These are phyloP conservation scores for Psylliodes chrysocephalus DNA, from an alignment of 2,888 invertebrate species.

Conservation along the genomic window DNA sequence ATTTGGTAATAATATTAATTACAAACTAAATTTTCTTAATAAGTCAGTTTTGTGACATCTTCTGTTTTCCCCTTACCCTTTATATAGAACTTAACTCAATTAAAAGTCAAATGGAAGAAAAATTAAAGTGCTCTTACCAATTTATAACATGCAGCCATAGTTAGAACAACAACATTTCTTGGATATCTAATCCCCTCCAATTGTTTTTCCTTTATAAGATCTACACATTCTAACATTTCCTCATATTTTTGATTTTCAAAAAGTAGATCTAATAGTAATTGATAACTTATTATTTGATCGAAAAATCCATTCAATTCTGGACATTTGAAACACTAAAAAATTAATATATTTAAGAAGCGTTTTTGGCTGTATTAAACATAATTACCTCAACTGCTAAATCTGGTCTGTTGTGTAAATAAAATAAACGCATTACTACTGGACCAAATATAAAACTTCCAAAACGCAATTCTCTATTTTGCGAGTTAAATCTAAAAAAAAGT, in stretches of 20 bases:
- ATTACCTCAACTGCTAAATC: constrained; percentile 69
- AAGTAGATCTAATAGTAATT: constrained; percentile 77
- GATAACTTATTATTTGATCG: constrained; percentile 75
- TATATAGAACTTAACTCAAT: too few species aligned
- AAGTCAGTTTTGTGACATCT: too few species aligned
- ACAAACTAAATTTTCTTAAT: too few species aligned
- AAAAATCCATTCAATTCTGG: constrained; percentile 74
- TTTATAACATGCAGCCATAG: constrained; percentile 79
- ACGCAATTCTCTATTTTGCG: constrained; percentile 75
- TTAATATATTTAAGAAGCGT: constrained; percentile 23
- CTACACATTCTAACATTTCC: constrained; percentile 73
- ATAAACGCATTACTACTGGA: constrained; percentile 84
- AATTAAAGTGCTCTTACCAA: too few species aligned
- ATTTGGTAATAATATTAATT: too few species aligned
- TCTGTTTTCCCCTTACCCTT: too few species aligned
- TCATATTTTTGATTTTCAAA: constrained; percentile 75
- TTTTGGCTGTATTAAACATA: constrained; percentile 7
- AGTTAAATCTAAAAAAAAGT: constrained; percentile 70
- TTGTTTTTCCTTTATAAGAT: constrained; percentile 71
- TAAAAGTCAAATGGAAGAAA: too few species aligned
- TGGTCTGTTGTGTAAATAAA: constrained; percentile 75
- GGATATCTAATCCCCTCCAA: constrained; percentile 74
- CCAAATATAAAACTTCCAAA: constrained; percentile 87
- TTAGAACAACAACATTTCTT: constrained; percentile 73
- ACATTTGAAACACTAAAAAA: constrained; percentile 72